Evolutionary conservation across 2,888 invertebrate genomes (phyloP).

Genomic region (Venusia cambrica): DNA sequence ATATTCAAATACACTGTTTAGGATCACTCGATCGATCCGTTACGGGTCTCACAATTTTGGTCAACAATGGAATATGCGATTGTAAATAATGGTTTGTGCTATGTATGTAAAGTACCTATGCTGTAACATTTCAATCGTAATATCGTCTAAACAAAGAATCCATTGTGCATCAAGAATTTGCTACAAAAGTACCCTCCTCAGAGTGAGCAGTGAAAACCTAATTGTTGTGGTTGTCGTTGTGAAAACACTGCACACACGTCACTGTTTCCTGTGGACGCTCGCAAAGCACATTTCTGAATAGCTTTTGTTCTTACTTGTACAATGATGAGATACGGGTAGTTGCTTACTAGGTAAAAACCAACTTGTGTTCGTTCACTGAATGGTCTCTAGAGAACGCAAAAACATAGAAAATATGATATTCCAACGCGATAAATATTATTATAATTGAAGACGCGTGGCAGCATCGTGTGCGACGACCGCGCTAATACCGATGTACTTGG

Average conservation of each 20-base stretch:
- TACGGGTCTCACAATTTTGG: conserved; percentile 66
- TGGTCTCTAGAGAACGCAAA: conserved; percentile 15
- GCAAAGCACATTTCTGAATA: conserved; percentile 68
- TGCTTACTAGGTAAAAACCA: conserved; percentile 41
- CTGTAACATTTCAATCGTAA: conserved; percentile 46
- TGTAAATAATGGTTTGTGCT: conserved; percentile 56
- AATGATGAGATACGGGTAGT: conserved; percentile 50
- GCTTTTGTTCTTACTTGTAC: conserved; percentile 74
- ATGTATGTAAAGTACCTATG: too few species aligned
- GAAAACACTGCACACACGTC: conserved; percentile 73
- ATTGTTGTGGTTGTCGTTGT: conserved; percentile 60
- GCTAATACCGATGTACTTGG: conserved; percentile 37
- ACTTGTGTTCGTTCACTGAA: conserved; percentile 25
- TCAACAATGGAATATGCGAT: conserved; percentile 48
- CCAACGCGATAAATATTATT: conserved; percentile 34
- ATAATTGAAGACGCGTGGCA: conserved; percentile 48
- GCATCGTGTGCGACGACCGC: conserved; percentile 46
- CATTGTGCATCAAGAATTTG: conserved; percentile 46
- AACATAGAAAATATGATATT: conserved; percentile 20
- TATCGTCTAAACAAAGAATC: conserved; percentile 54
- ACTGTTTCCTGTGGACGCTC: conserved; percentile 57
- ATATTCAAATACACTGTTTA: conserved; percentile 74
- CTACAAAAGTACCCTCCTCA: conserved; percentile 69
- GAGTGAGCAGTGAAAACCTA: conserved; percentile 59
- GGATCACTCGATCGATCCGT: conserved; percentile 69